Base-by-base conservation (phyloP, 2,797 vertebrate genomes). In the Rhinichthys osculus region DNA sequence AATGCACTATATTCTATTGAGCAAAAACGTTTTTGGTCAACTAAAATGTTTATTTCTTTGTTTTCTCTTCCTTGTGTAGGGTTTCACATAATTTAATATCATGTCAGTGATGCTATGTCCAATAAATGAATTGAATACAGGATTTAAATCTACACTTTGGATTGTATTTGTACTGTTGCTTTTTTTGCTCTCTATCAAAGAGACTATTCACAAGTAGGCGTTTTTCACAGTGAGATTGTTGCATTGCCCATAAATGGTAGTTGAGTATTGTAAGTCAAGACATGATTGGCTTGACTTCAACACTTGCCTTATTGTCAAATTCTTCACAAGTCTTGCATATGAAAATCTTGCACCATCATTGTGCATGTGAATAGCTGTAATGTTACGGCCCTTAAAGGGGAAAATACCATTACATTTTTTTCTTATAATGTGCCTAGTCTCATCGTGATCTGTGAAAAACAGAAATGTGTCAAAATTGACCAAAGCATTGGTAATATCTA, bases 231-330 rank as follows among this genome's bases (percentile, higher is more conserved):
- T 17, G 19, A 76, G n/a, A 82, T 44, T 50, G 38, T 54, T 74
- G 19, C 73, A 76, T 54, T 88, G 86, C 82, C 84, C 78, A 87
- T 87, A 90, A 81, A 86, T 83, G 89, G 82, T 83, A 87, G 47
- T 71, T 72, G 21, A 71, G 50, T 81, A 66, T 66, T 66, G 64
- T 33, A 42, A 59, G 54, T 82, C 72, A 44, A 72, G 44, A 82
- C 14, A 54, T 74, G 81, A 82, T 86, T 79, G 79, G 62, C 33
- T 27, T 27, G 38, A 50, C 64, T 67, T 13, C 21, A 64, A 50
- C 23, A 7, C 3, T 84, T 57, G 40, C 73, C 23, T 50, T 35
- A 54, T 67, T 86, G 54, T 42, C 11, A 54, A 44, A 19, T 40
- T 72, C 42, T 79, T 78, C 4, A 30, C 17, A 7, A 50, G 27